These are phyloP conservation scores for Temnopleurus reevesii DNA, from an alignment of 53 echinoderm and acorn worm species.

Conservation along the genomic window DNA sequence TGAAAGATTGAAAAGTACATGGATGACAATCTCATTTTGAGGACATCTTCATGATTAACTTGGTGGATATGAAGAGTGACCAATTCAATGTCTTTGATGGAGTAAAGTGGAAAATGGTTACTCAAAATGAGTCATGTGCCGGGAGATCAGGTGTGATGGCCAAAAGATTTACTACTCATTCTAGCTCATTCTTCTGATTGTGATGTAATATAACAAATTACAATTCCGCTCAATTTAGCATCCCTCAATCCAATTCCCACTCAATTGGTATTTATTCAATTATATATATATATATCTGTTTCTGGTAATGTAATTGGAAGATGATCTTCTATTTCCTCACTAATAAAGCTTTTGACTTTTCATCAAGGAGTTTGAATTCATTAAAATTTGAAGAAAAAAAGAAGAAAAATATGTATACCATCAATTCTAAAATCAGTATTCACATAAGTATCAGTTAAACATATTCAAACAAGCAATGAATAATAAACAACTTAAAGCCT, in stretches of 20 bases:
- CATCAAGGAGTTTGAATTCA: too few species aligned
- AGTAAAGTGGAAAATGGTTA: neutral
- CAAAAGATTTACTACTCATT: neutral
- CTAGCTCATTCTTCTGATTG: conserved; percentile 1
- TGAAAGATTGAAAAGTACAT: neutral
- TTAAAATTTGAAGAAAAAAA: too few species aligned
- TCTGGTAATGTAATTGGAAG: neutral
- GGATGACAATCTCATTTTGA: neutral
- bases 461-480: neutral
- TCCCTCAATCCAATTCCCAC: neutral
- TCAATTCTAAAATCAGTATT: neutral
- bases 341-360: too few species aligned
- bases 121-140: conserved; percentile 16
- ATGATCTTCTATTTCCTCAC: too few species aligned
- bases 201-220: neutral
- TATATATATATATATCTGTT: too few species aligned
- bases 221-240: too few species aligned
- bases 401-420: neutral
- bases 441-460: neutral
- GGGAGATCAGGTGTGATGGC: neutral
- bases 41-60: neutral
- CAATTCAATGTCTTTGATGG: neutral
- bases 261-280: neutral
- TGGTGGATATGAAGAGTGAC: neutral
- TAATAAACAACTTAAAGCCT: too few species aligned